Percentiles rank a stretch among this genome's conserved stretches.
Evolutionary conservation across 2,113 vertebrate species (phyloP).

Genomic region (western clawed frog (Xenopus tropicalis)): DNA sequence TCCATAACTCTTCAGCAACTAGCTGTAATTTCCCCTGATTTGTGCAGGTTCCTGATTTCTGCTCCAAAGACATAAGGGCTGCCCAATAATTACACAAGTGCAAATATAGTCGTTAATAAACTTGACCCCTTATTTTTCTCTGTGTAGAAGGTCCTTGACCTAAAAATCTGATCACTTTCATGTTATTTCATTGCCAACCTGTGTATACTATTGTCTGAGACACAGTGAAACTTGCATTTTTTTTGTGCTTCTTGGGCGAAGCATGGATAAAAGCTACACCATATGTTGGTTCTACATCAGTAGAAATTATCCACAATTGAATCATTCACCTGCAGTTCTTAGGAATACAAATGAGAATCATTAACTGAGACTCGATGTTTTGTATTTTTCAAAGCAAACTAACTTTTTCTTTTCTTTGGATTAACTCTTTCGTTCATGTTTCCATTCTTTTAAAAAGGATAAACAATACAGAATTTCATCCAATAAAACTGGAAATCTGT

Average conservation of each 20-base stretch:
- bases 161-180: constrained; percentile 18
- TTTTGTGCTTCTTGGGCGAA: constrained; percentile 26
- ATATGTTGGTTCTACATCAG: constrained; percentile 46
- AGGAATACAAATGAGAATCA: constrained; percentile 45
- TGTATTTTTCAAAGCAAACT: constrained; percentile 28
- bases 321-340: constrained; percentile 43
- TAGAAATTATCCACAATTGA: constrained; percentile 45
- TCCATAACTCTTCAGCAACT: no score
- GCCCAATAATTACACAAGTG: no score
- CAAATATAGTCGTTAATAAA: no score
- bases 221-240: not conserved
- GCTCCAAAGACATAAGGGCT: no score
- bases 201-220: no score
- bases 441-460: no score
- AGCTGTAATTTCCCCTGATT: no score
- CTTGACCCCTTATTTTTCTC: no score
- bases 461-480: no score
- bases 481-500: no score
- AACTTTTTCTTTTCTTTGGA: constrained; percentile 9
- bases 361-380: constrained; percentile 32
- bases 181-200: no score
- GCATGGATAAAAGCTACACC: constrained; percentile 28
- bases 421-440: constrained; percentile 22
- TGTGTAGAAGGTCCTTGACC: not conserved
- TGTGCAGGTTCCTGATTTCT: no score